Evolutionary conservation across 2,113 vertebrate species (phyloP).

Genomic region (Zosterops lateralis): DNA sequence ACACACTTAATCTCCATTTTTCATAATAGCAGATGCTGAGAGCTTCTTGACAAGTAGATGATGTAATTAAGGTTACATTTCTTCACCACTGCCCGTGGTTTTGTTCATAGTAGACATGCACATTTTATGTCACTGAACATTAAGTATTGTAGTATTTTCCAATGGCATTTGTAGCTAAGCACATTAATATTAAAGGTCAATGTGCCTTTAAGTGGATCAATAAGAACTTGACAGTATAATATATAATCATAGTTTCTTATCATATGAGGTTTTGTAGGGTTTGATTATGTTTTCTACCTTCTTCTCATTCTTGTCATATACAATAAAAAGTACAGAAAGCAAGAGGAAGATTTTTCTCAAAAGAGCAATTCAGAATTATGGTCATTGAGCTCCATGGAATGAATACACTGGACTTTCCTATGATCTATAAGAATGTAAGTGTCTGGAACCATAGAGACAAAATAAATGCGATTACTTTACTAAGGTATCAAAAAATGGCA

Average conservation of each 20-base stretch:
- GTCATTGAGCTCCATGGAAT: background rate
- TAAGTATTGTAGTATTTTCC: constrained; percentile 23
- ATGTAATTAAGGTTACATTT: constrained; percentile 20
- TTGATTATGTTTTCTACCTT: background rate
- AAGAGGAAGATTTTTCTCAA: background rate
- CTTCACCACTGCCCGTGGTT: background rate
- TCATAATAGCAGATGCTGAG: background rate
- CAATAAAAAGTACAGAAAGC: background rate
- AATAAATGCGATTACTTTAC: background rate
- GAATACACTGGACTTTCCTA: background rate
- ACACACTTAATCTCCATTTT: constrained; percentile 1
- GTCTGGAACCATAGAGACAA: background rate
- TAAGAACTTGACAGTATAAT: background rate
- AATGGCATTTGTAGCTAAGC: constrained; percentile 41
- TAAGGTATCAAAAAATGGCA: background rate
- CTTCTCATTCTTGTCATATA: background rate
- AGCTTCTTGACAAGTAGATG: constrained; percentile 9
- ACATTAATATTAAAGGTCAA: constrained; percentile 49
- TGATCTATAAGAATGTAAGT: background rate
- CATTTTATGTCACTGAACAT: constrained; percentile 35
- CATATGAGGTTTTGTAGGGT: background rate
- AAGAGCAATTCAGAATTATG: background rate
- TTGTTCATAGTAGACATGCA: background rate
- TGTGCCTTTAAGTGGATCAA: constrained; percentile 40
- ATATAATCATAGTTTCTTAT: background rate